Evolutionary conservation across 2,113 vertebrate genomes (phyloP), one percentile per base, ranked within the genome.

Genomic region (Otolemur garnettii): DNA sequence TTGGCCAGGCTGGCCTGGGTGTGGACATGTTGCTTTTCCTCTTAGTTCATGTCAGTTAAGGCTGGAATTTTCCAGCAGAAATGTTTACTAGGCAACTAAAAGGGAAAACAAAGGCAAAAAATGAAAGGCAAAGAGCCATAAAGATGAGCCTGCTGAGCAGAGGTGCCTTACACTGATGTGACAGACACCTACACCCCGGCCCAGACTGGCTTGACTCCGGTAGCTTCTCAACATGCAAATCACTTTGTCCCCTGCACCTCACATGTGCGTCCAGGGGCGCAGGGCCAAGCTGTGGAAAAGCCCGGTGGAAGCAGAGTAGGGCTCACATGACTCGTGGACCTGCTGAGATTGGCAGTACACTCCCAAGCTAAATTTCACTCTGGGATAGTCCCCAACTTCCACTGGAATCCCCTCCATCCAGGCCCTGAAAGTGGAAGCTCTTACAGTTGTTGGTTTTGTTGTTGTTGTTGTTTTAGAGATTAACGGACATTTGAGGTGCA

Each of bases 21-120:
- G 97, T 96, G 95, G 87, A 95, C 95, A 81, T 64, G 4, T 5
- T 26, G 79, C 79, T 93, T 96, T 97, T 96, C 92, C 95, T 97
- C 95, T 96, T 80, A 57, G 90, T 80, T 91, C 96, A 94, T 95
- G 90, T 66, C 66, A 93, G 82, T 55, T 71, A 84, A 88, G 80
- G 9, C 59, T 77, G 82, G 93, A 95, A 94, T 88, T 97, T 97
- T 95, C 97, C 87, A 95, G 50, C 8, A 68, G 74, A 72, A 94
- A 90, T 95, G 87, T 97, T 96, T 97, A 93, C 96, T 17, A 74
- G 96, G 92, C 94, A 90, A 90, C 95, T 90, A 9, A 50, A 86
- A 35, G 28, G 18, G 26, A 68, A 90, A 94, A 91, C 91, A 95
- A 74, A 85, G 82, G 71, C 35, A 90, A 81, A 57, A 50, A 50